Conservation (phyloP, 2,797 vertebrate genomes). For the Tinamus major region DNA sequence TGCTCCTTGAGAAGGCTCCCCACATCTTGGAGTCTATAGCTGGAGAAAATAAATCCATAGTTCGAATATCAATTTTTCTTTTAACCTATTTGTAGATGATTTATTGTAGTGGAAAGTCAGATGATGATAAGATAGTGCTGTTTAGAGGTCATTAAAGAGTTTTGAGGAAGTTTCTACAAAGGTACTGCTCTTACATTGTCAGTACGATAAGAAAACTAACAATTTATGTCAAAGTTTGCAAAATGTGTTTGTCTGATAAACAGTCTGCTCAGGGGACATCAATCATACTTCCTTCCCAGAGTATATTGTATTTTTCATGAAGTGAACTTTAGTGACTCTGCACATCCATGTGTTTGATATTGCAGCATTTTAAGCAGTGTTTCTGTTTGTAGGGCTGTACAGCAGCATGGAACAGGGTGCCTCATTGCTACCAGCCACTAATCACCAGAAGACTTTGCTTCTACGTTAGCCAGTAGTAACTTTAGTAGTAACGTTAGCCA, state of each 20-base stretch:
- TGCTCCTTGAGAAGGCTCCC: constrained; percentile 53
- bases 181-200: constrained; percentile 74
- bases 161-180: constrained; percentile 80
- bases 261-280: constrained; percentile 79
- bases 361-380: constrained; percentile 53
- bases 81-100: constrained; percentile 81
- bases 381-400: neutral
- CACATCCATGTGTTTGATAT: constrained; percentile 60
- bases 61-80: constrained; percentile 79
- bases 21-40: constrained; percentile 65
- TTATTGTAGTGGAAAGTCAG: constrained; percentile 81
- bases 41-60: constrained; percentile 79
- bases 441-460: neutral
- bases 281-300: constrained; percentile 78
- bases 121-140: constrained; percentile 84
- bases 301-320: constrained; percentile 82
- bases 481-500: too few relatives aligned
- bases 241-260: constrained; percentile 85
- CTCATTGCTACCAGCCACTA: neutral
- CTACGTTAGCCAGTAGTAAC: neutral
- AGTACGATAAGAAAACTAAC: constrained; percentile 80
- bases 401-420: neutral
- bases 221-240: constrained; percentile 85
- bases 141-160: constrained; percentile 86
- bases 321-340: constrained; percentile 80